Percentiles rank a stretch among this genome's conserved stretches.
These are phyloP conservation scores for Zaprionus nigranus DNA, from an alignment of 1,140 invertebrate species.

Conservation along the genomic window DNA sequence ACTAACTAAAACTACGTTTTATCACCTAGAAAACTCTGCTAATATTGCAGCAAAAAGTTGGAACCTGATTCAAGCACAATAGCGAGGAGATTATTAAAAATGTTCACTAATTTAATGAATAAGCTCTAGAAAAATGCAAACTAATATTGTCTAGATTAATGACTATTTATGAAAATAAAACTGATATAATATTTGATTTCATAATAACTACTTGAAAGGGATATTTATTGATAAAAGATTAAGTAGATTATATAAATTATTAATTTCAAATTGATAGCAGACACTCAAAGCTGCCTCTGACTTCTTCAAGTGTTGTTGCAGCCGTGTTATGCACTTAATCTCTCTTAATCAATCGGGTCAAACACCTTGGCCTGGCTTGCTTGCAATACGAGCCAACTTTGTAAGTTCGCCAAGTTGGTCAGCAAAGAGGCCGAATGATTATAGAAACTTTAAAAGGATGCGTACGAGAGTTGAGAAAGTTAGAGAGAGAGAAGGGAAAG, in stretches of 20 bases:
- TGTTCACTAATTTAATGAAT: no score
- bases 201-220: neutral
- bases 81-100: no score
- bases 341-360: slow-evolving; percentile 25
- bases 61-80: no score
- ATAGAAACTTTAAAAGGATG: slow-evolving; percentile 36
- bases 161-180: neutral
- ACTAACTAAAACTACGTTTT: no score
- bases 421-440: slow-evolving; percentile 34
- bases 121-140: no score
- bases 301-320: neutral
- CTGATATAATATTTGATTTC: neutral
- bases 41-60: no score
- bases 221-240: neutral
- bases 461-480: neutral
- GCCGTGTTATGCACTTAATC: neutral
- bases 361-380: neutral
- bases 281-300: neutral
- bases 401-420: slow-evolving; percentile 20
- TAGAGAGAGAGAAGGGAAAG: neutral
- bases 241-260: neutral
- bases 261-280: neutral
- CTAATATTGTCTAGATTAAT: neutral
- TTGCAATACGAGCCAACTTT: slow-evolving; percentile 17
- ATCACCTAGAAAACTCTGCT: no score